A percentile compares a stretch with the other conserved stretches of the same genome.
Evolutionary conservation across 2,888 invertebrate species (phyloP).

Genomic region (Eledone cirrhosa): DNA sequence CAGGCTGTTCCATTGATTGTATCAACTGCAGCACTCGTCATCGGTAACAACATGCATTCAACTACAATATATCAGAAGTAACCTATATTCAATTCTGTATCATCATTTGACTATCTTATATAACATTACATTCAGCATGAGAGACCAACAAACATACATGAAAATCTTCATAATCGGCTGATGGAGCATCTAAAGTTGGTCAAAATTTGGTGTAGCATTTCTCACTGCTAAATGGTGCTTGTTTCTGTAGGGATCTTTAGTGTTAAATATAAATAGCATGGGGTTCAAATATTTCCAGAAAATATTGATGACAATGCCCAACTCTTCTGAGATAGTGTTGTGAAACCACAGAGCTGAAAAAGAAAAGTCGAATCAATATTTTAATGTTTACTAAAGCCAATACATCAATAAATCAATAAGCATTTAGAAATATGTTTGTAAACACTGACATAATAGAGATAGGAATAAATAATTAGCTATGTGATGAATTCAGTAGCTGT

Average conservation of each 20-base stretch:
- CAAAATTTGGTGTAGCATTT: conserved; percentile 67
- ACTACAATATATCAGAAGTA: too few species aligned
- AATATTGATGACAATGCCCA: conserved; percentile 70
- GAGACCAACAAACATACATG: conserved; percentile 67
- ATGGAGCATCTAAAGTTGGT: conserved; percentile 67
- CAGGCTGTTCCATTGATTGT: too few species aligned
- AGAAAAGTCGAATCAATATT: too few species aligned
- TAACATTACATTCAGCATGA: conserved; percentile 54
- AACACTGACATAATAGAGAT: too few species aligned
- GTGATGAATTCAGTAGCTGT: too few species aligned
- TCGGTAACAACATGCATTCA: too few species aligned
- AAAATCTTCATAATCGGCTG: conserved; percentile 69
- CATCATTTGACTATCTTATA: neutral
- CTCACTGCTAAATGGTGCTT: conserved; percentile 69
- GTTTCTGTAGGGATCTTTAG: conserved; percentile 71
- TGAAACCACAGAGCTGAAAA: conserved; percentile 72
- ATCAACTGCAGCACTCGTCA: too few species aligned
- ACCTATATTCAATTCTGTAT: too few species aligned
- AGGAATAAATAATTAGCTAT: too few species aligned
- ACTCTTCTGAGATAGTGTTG: conserved; percentile 69
- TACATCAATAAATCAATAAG: too few species aligned
- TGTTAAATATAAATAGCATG: conserved; percentile 69
- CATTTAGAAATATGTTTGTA: too few species aligned
- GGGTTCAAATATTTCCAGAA: conserved; percentile 70
- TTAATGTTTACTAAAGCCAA: too few species aligned